Evolutionary conservation across 64 coral and sea anemone species (phyloP).

Genomic region (Montipora foliosa): DNA sequence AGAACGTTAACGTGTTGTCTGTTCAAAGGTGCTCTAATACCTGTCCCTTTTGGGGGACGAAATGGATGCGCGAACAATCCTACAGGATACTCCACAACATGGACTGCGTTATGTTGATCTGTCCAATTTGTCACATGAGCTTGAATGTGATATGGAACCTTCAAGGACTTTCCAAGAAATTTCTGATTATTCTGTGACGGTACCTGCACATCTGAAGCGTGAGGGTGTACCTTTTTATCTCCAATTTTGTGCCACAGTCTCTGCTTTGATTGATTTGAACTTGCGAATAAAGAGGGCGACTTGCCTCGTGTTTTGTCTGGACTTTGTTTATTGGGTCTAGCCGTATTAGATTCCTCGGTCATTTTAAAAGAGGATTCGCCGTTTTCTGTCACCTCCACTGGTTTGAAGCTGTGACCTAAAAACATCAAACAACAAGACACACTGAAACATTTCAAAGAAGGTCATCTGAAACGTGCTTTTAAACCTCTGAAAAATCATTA

Average conservation of each 20-base stretch:
- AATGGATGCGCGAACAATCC: not conserved
- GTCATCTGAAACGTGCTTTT: not conserved
- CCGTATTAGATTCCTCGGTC: not conserved
- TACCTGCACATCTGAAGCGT: not conserved
- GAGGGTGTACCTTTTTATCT: not conserved
- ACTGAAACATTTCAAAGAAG: not conserved
- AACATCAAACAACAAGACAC: not conserved
- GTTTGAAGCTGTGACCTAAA: slow-evolving; percentile 45
- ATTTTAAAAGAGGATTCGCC: slow-evolving; percentile 32
- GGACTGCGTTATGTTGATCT: not conserved
- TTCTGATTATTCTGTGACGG: not conserved
- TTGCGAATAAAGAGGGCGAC: not conserved
- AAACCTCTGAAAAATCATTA: not conserved
- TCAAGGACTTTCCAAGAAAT: not conserved
- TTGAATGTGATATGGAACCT: not conserved
- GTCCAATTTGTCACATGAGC: not conserved
- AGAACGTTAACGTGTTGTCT: slow-evolving; percentile 9
- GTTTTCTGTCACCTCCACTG: slow-evolving; percentile 30
- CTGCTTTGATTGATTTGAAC: not conserved
- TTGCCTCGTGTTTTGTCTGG: not conserved
- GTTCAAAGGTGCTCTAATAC: not conserved
- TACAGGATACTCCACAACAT: not conserved
- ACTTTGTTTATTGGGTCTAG: not conserved
- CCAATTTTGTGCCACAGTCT: not conserved
- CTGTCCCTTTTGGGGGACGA: not conserved